Evolutionary conservation across 2,113 vertebrate genomes (phyloP), one percentile per base, ranked within the genome.

Genomic region (Clarias macrocephalus): DNA sequence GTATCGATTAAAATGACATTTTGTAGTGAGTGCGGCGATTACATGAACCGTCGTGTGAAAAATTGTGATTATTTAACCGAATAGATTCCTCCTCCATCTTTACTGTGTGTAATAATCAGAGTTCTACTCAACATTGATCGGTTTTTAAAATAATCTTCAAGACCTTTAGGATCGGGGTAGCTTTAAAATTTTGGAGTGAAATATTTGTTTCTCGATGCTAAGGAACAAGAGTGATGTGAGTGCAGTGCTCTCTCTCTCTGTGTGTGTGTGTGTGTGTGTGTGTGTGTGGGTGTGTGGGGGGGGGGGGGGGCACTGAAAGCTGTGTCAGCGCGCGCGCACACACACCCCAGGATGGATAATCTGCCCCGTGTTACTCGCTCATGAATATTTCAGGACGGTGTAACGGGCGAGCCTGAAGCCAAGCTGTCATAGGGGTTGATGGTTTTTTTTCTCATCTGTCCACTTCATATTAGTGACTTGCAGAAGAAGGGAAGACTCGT

Each of bases 371-470:
- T 92, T 92, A 91, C 93, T 90, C 90, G 90, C 92, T 93, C 93
- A 94, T 95, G 93, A 93, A 94, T 95, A 94, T 94, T 94, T 94
- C 90, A 94, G 90, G 90, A 88, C 89, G 84, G 16, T 94, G 91
- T 94, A 93, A 81, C 21, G 3, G 23, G 33, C 91, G 87, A 89
- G 89, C 91, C 92, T 94, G 92, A 93, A 94, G 93, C 92, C 92
- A 92, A 93, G 90, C 93, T 94, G 93, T 94, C 93, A 92, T 91
- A 92, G 83, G 88, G 88, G 88, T 91, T 91, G 89, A 91, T 88
- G 83, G 52, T 88, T 73, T 15, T 80, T 8, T 76, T 87, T 90
- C 88, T 77, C 89, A 62, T 66, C 42, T 72, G 12, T 91, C 81
- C 63, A 75, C 90, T 91, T 92, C 90, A 89, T 93, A 91, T 89